Conservation (phyloP, 2,113 vertebrate genomes). For the Nothobranchius furzeri region DNA sequence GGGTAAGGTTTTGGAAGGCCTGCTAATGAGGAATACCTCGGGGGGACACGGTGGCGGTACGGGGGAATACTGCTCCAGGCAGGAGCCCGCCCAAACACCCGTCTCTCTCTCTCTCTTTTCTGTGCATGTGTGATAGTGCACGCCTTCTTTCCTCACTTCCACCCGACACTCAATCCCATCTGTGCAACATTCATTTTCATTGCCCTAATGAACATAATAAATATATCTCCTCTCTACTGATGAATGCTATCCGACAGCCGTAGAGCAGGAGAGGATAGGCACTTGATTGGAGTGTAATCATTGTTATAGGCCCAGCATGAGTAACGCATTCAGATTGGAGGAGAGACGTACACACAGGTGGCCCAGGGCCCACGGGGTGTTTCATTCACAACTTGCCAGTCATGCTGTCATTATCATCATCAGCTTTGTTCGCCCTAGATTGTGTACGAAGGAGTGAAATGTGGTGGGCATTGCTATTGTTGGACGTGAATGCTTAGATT, state of each 20-base stretch:
- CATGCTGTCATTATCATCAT: conserved; percentile 68
- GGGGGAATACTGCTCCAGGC: conserved; percentile 58
- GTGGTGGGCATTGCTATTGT: conserved; percentile 44
- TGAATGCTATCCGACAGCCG: conserved; percentile 71
- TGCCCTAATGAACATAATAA: conserved; percentile 78
- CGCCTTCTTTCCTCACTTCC: conserved; percentile 46
- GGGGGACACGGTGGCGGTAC: conserved; percentile 53
- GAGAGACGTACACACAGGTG: conserved; percentile 65
- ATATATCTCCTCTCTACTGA: conserved; percentile 69
- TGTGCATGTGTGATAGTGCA: not conserved
- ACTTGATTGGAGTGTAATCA: conserved; percentile 76
- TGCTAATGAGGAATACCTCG: conserved; percentile 70
- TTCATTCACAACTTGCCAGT: conserved; percentile 72
- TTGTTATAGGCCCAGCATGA: conserved; percentile 72
- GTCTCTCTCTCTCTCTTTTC: conserved; percentile 5
- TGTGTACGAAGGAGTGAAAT: conserved; percentile 54
- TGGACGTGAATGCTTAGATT: conserved; percentile 45
- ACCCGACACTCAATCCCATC: conserved; percentile 60
- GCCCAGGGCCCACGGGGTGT: conserved; percentile 63
- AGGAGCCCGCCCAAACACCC: conserved; percentile 58
- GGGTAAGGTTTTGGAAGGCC: conserved; percentile 34
- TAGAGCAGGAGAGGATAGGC: conserved; percentile 59
- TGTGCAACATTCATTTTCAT: conserved; percentile 74
- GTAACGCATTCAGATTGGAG: conserved; percentile 65
- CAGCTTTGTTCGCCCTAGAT: conserved; percentile 61